These are phyloP conservation scores for Athetis lepigone DNA, from an alignment of 2,888 invertebrate genomes.

Conservation along the genomic window DNA sequence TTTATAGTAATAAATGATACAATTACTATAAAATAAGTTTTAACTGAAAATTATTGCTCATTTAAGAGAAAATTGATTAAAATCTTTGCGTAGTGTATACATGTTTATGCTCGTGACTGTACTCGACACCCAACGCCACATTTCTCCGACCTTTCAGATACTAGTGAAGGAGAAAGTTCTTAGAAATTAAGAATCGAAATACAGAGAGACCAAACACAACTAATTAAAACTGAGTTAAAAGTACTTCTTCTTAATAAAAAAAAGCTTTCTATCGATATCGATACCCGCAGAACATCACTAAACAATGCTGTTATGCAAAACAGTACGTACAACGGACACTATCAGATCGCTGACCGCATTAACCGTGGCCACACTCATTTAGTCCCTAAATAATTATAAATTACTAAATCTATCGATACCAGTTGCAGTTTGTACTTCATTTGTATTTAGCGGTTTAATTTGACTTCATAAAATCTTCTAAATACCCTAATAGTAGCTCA, in stretches of 20 bases:
- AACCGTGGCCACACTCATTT: slow-evolving; percentile 78
- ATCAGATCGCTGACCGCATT: slow-evolving; percentile 77
- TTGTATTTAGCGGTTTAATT: slow-evolving; percentile 23
- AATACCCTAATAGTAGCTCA: too few relatives aligned
- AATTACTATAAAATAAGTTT: too few relatives aligned
- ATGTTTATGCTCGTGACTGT: too few relatives aligned
- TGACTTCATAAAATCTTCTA: too few relatives aligned
- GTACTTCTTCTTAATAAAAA: not conserved
- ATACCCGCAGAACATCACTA: slow-evolving; percentile 60
- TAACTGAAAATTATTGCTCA: too few relatives aligned
- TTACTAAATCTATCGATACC: slow-evolving; percentile 34
- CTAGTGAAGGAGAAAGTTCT: too few relatives aligned
- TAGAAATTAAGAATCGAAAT: too few relatives aligned
- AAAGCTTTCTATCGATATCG: slow-evolving; percentile 32
- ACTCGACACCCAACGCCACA: too few relatives aligned
- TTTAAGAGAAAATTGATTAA: too few relatives aligned
- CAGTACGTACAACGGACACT: slow-evolving; percentile 67
- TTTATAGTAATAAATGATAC: too few relatives aligned
- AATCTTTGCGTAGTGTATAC: too few relatives aligned
- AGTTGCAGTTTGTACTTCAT: slow-evolving; percentile 17
- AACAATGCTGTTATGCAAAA: slow-evolving; percentile 81
- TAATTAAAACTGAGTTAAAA: not conserved
- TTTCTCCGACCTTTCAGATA: too few relatives aligned
- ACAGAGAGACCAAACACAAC: not conserved
- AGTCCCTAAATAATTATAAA: slow-evolving; percentile 67